phyloP scores from a whole-genome alignment of 2,113 vertebrate species.

The Pelodiscus sinensis region DNA sequence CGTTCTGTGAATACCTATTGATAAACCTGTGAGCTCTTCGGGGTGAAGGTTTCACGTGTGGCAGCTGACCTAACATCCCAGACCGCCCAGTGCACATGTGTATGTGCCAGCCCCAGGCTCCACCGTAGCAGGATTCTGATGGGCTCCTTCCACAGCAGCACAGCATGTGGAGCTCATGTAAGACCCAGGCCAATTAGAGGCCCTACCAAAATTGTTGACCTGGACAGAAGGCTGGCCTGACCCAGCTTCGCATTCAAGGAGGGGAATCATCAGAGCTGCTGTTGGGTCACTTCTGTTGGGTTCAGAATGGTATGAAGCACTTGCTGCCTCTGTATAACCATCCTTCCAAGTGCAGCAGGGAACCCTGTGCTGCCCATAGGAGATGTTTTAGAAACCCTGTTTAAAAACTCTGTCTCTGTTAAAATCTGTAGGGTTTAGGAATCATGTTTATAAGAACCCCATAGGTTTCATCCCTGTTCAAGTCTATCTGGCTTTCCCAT shows the following conservation, averaged over 20 bases:
- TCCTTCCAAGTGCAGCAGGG: background rate
- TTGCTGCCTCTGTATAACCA: background rate
- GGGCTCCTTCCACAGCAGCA: background rate
- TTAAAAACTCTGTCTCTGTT: background rate
- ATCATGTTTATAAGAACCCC: background rate
- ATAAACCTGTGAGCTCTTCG: background rate
- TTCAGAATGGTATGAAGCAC: background rate
- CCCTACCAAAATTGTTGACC: no score
- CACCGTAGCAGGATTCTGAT: background rate
- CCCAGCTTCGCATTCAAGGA: background rate
- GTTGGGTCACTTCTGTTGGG: background rate
- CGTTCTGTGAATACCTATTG: background rate
- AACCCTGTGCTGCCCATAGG: background rate
- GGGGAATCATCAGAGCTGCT: background rate
- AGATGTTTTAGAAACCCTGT: background rate
- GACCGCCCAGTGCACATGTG: background rate
- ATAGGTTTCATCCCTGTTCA: background rate
- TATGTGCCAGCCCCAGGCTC: background rate
- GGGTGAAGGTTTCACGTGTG: background rate
- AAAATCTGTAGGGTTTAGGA: background rate
- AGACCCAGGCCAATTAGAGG: background rate
- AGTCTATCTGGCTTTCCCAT: background rate
- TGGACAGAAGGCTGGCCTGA: background rate
- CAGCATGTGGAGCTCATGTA: background rate
- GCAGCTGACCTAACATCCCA: background rate